Conservation (phyloP, 1,140 invertebrate species). For the Drosophila nebulosa region DNA sequence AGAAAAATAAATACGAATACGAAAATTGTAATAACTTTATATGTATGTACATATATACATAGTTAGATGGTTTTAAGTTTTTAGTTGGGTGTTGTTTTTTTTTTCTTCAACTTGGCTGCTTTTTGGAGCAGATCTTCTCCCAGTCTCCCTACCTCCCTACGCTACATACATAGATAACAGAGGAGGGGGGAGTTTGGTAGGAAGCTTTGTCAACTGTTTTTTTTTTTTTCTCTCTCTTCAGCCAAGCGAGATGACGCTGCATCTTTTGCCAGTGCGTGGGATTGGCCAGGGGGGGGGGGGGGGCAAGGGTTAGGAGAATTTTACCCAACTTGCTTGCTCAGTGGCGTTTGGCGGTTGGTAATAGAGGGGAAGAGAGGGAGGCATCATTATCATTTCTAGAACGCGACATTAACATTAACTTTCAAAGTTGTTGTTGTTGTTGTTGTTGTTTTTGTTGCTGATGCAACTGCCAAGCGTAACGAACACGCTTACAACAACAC, state of each 20-base stretch:
- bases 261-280: constrained; percentile 10
- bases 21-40: constrained; percentile 71
- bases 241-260: constrained; percentile 43
- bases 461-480: constrained; percentile 77
- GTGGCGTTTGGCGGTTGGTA: no score
- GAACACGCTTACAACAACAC: constrained; percentile 65
- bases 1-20: constrained; percentile 60
- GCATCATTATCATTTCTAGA: constrained; percentile 73
- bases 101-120: constrained; percentile 27
- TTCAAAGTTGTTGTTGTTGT: constrained; percentile 21
- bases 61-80: neutral
- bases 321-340: no score
- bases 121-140: constrained; percentile 63
- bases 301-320: neutral
- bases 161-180: neutral
- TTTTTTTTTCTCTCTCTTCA: neutral
- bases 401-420: constrained; percentile 71
- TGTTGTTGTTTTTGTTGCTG: constrained; percentile 31
- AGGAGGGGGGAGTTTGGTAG: neutral
- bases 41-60: constrained; percentile 7
- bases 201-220: constrained; percentile 47
- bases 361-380: neutral
- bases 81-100: constrained; percentile 2
- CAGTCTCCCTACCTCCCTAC: neutral
- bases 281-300: neutral